phyloP scores from a whole-genome alignment of 2,113 vertebrate genomes.

The Hemichromis elongatus region DNA sequence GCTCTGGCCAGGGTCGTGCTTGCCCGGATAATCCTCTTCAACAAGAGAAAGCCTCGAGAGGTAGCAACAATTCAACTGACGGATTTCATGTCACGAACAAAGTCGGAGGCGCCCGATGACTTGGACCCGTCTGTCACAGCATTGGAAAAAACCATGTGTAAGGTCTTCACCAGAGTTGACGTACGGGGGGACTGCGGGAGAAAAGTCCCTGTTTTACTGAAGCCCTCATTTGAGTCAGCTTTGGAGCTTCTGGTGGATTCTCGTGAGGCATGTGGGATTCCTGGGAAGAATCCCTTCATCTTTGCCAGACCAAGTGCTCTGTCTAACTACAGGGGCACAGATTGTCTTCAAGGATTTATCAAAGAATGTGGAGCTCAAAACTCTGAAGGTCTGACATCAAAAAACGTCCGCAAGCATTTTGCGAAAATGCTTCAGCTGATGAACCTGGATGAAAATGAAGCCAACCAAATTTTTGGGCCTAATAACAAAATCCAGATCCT shows the following conservation, averaged over 20 bases:
- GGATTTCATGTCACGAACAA: constrained; percentile 7
- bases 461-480: constrained; percentile 21
- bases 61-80: background rate
- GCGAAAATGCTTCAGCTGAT: constrained; percentile 34
- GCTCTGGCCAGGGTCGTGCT: constrained; percentile 18
- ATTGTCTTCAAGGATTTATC: background rate
- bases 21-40: constrained; percentile 27
- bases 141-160: constrained; percentile 39
- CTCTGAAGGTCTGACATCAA: background rate
- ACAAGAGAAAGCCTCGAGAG: constrained; percentile 26
- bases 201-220: constrained; percentile 40
- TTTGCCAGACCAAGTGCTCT: constrained; percentile 5
- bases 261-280: constrained; percentile 28
- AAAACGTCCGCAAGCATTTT: constrained; percentile 29
- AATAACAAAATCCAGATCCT: constrained; percentile 1
- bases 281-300: constrained; percentile 26
- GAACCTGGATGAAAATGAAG: constrained; percentile 41
- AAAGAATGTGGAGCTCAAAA: constrained; percentile 20
- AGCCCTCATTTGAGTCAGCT: constrained; percentile 17
- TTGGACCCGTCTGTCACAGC: constrained; percentile 1
- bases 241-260: constrained; percentile 23
- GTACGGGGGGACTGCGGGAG: constrained; percentile 26
- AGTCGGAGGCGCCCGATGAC: background rate
- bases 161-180: constrained; percentile 31
- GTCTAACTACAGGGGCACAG: constrained; percentile 4